These are phyloP conservation scores for Pyrrhia umbra DNA, from an alignment of 2,888 invertebrate genomes.

Conservation along the genomic window DNA sequence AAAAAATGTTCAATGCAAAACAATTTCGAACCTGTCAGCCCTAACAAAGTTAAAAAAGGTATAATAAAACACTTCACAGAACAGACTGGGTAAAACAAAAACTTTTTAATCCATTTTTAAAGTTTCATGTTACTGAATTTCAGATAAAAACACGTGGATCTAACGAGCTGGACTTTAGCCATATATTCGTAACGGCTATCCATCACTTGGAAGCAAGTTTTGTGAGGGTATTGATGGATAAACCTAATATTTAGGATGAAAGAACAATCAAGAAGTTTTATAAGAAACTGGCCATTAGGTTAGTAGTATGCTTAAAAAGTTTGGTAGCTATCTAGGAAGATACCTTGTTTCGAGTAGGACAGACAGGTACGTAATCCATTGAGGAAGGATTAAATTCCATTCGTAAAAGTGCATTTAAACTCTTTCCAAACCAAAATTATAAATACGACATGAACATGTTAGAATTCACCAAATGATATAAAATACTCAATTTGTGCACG, in stretches of 20 bases:
- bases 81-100: neutral
- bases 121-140: neutral
- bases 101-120: neutral
- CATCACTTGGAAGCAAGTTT: conserved; percentile 11
- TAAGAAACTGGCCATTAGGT: neutral
- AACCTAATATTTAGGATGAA: conserved; percentile 6
- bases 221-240: neutral
- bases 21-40: conserved; percentile 5
- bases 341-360: too few relatives aligned
- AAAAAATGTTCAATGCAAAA: neutral
- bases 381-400: too few relatives aligned
- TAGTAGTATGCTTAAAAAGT: neutral
- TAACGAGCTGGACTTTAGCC: neutral
- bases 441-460: too few relatives aligned
- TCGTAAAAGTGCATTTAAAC: too few relatives aligned
- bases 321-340: neutral
- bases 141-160: neutral
- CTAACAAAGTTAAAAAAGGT: neutral
- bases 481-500: neutral
- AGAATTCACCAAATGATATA: too few relatives aligned
- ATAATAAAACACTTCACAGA: conserved; percentile 5
- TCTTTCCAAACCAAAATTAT: too few relatives aligned
- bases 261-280: neutral
- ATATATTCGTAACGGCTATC: neutral
- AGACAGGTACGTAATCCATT: too few relatives aligned